Evolutionary conservation across 2,888 invertebrate genomes (phyloP), one percentile per base, ranked within the genome.

Genomic region (Hypolimnas misippus): DNA sequence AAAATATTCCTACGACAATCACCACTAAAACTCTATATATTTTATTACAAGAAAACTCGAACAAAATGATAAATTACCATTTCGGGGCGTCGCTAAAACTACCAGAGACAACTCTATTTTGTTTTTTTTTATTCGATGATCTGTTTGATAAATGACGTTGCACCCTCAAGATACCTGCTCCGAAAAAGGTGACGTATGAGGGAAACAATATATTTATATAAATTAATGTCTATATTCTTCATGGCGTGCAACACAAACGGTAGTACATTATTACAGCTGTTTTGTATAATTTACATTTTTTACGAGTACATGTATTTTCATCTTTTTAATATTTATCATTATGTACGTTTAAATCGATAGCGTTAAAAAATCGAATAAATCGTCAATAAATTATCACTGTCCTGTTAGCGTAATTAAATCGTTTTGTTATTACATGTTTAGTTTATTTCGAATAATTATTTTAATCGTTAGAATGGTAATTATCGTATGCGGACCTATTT

Each of bases 181-280:
- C 84, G 79, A 82, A 83, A 85, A 86, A 82, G 77, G 74, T 75
- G 74, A 74, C 75, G 68, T 65, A 53, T 57, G 74, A 78, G 78
- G 66, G 75, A 81, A 71, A 79, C 79, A 82, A 81, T 72, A 77
- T 78, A 78, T 81, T 81, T 83, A 87, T 86, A 86, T 86, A 79
- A 78, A 79, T 84, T 85, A 88, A 89, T 86, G 82, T 87, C 87
- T 89, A 73, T 82, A 89, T 90, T 84, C 86, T 88, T 89, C 83
- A 82, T 81, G 69, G 70, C 44, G 53, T 74, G 72, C 58, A 54
- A 56, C 8, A 49, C 62, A 63, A 31, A 51, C 16, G 58, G 62
- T 55, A 62, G 44, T 33, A 60, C 51, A 35, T 46, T 55, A n/a
- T 49, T 57, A 66, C 65, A 62, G 62, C 65, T 59, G 65, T 66